Conservation (phyloP, 92 coral and sea anemone species). For the Porites evermanni region DNA sequence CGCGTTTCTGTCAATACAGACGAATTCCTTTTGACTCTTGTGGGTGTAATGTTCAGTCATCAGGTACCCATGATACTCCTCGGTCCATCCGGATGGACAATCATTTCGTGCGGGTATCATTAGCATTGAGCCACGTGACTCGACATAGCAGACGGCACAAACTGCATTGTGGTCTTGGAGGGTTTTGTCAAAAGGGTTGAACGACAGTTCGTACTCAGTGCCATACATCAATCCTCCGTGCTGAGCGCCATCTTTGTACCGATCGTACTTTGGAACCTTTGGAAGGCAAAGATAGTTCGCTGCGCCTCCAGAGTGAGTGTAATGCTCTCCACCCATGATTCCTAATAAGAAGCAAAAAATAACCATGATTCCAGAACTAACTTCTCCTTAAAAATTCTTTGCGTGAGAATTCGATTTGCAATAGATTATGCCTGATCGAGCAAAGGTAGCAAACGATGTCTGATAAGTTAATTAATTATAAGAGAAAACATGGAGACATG, state of each 20-base stretch:
- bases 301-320: slow-evolving; percentile 32
- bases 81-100: too few species aligned
- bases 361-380: too few species aligned
- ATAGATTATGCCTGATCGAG: too few species aligned
- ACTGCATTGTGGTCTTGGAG: too few species aligned
- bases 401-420: too few species aligned
- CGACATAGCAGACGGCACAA: not conserved
- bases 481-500: too few species aligned
- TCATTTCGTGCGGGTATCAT: too few species aligned
- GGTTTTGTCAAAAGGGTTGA: too few species aligned
- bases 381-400: too few species aligned
- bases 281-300: slow-evolving; percentile 43
- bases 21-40: slow-evolving; percentile 34
- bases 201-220: slow-evolving; percentile 55
- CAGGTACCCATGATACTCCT: not conserved
- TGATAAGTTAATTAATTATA: too few species aligned
- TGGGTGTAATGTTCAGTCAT: not conserved
- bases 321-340: slow-evolving; percentile 25
- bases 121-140: not conserved
- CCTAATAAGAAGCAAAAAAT: not conserved
- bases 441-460: too few species aligned
- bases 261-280: slow-evolving; percentile 21
- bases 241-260: not conserved
- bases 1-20: slow-evolving; percentile 71
- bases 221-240: slow-evolving; percentile 48